A percentile compares a stretch with the other conserved stretches of the same genome.
phyloP scores from a whole-genome alignment of 2,113 vertebrate genomes.

The Chaenogobius annularis region DNA sequence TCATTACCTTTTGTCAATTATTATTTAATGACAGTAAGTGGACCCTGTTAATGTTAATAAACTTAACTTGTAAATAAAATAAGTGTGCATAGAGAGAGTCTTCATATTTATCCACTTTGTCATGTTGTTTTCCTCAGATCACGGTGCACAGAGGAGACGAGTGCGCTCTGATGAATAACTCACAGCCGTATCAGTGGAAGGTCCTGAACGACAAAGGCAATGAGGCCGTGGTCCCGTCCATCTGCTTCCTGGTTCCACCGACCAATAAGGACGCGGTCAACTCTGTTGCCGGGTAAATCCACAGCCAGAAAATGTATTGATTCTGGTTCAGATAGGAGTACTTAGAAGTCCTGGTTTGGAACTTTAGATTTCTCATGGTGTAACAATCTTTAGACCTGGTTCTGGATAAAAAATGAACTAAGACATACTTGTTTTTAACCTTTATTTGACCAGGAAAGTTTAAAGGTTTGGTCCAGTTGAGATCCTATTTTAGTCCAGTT shows the following conservation, averaged over 20 bases:
- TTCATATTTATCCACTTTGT: too few relatives aligned
- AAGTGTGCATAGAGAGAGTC: too few relatives aligned
- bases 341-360: not conserved
- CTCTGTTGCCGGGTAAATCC: constrained; percentile 77
- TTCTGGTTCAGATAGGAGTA: not conserved
- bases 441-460: not conserved
- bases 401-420: too few relatives aligned
- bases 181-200: constrained; percentile 86
- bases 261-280: constrained; percentile 90
- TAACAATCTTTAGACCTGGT: not conserved
- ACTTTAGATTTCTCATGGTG: not conserved
- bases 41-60: too few relatives aligned
- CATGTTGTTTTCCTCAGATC: constrained; percentile 72
- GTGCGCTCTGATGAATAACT: constrained; percentile 82
- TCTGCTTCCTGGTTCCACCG: constrained; percentile 90
- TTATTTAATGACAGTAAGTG: too few relatives aligned
- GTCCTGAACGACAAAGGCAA: constrained; percentile 76
- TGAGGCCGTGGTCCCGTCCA: constrained; percentile 84
- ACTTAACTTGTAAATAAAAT: too few relatives aligned
- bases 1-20: too few relatives aligned
- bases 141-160: constrained; percentile 87
- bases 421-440: not conserved
- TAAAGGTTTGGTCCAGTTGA: not conserved
- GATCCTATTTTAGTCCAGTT: too few relatives aligned
- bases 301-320: not conserved